phyloP scores from a whole-genome alignment of 2,113 vertebrate species.

The Bos indicus region DNA sequence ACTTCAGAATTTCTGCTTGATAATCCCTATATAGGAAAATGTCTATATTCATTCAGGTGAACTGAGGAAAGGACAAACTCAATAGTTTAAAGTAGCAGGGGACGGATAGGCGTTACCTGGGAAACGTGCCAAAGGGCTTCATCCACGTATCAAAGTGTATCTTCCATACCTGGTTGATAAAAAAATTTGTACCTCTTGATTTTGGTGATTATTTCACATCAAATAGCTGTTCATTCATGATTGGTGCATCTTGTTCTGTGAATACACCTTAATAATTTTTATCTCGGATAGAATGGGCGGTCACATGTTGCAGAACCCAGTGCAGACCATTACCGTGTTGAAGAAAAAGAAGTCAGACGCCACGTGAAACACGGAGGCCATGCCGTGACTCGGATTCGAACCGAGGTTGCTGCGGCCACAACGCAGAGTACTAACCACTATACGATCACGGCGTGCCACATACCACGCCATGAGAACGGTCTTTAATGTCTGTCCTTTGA shows the following conservation, averaged over 20 bases:
- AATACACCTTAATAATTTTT: background rate
- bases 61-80: background rate
- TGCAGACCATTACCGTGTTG: too few species aligned
- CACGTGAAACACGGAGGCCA: too few species aligned
- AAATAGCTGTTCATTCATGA: background rate
- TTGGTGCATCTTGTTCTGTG: background rate
- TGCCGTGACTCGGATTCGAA: constrained; percentile 84
- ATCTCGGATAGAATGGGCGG: background rate
- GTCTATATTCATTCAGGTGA: background rate
- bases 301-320: too few species aligned
- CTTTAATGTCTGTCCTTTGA: background rate
- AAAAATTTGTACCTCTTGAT: background rate
- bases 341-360: too few species aligned
- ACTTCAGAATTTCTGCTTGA: background rate
- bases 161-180: background rate
- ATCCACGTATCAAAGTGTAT: background rate
- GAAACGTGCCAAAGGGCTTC: background rate
- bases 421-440: constrained; percentile 85
- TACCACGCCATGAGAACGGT: fast-evolving
- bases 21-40: background rate
- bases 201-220: background rate
- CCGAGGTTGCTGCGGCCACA: constrained; percentile 84
- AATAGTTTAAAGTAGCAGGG: background rate
- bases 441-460: constrained; percentile 79
- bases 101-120: background rate